Evolutionary conservation across 2,797 vertebrate genomes (phyloP).

Genomic region (Oryzias dopingdopingensis): DNA sequence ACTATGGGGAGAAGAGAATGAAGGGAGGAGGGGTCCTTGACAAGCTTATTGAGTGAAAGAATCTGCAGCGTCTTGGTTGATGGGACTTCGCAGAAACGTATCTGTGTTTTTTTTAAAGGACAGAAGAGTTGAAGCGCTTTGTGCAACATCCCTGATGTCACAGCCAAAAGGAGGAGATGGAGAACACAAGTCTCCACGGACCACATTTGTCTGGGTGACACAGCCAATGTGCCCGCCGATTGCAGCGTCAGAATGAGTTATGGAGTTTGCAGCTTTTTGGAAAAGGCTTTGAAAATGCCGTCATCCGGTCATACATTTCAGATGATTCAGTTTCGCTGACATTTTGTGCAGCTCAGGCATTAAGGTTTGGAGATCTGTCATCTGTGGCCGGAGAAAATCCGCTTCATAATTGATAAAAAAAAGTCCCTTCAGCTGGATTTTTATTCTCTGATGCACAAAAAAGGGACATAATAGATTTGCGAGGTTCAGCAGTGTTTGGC

Average conservation of each 20-base stretch:
- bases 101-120: slow-evolving; percentile 40
- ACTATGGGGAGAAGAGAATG: slow-evolving; percentile 10
- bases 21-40: slow-evolving; percentile 14
- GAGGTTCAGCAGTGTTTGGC: slow-evolving; percentile 1
- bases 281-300: slow-evolving; percentile 53
- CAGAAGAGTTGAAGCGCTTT: slow-evolving; percentile 46
- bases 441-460: not conserved
- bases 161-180: slow-evolving; percentile 23
- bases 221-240: slow-evolving; percentile 28
- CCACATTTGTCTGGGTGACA: slow-evolving; percentile 48
- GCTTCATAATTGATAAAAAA: slow-evolving; percentile 20
- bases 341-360: slow-evolving; percentile 19
- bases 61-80: slow-evolving; percentile 21
- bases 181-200: slow-evolving; percentile 20
- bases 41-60: slow-evolving; percentile 35
- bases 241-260: slow-evolving; percentile 46
- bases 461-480: not conserved
- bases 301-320: slow-evolving; percentile 34
- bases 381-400: not conserved
- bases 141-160: slow-evolving; percentile 32
- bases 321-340: slow-evolving; percentile 29
- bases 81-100: slow-evolving; percentile 25
- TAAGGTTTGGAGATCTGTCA: slow-evolving; percentile 28
- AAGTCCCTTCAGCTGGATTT: not conserved
- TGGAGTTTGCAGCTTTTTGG: slow-evolving; percentile 38